Evolutionary conservation across 2,113 vertebrate genomes (phyloP), one percentile per base, ranked within the genome.

Genomic region (Syrmaticus mikado): DNA sequence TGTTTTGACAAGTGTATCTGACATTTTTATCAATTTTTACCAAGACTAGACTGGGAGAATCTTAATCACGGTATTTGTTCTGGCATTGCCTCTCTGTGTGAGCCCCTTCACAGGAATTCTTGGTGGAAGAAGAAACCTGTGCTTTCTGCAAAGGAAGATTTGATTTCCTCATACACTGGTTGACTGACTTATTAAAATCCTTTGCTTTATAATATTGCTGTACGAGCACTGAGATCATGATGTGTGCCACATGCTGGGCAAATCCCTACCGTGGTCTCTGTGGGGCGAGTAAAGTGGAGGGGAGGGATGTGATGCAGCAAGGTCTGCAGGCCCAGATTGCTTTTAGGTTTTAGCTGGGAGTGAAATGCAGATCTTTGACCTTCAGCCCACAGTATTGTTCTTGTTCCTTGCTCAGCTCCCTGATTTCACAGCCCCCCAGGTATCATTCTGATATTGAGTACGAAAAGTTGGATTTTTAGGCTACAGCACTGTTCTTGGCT

Each of bases 11-110:
- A 68, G 62, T n/a, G 52, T 82, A 92, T 92, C 76, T 96, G 82
- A 96, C 45, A 93, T 94, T 96, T 97, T 95, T 70, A 96, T 96
- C 93, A 95, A 72, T 94, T 92, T 93, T 90, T 84, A 48, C 85
- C 46, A 85, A 89, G 65, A 86, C 36, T 38, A 55, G 74, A 40
- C 80, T 92, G 55, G 75, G 62, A 84, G 48, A 91, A 88, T 94
- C 45, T 96, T 72, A 82, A 71, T 95, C 36, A 87, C 24, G 50
- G 34, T 82, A 80, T 93, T 95, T 86, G 36, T 91, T 96, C 61
- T 86, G 41, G 45, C 79, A 88, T 55, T 43, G 77, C 32, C 14
- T 81, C 45, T 93, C 36, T 67, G 53, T 89, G 18, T 93, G 96
- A 98, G 40, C 46, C 45, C 38, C 24, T 90, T 72, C 18, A 40